A percentile compares a stretch with the other conserved stretches of the same genome.
Evolutionary conservation across 2,888 invertebrate species (phyloP).

Genomic region (Malthinus flaveolus): DNA sequence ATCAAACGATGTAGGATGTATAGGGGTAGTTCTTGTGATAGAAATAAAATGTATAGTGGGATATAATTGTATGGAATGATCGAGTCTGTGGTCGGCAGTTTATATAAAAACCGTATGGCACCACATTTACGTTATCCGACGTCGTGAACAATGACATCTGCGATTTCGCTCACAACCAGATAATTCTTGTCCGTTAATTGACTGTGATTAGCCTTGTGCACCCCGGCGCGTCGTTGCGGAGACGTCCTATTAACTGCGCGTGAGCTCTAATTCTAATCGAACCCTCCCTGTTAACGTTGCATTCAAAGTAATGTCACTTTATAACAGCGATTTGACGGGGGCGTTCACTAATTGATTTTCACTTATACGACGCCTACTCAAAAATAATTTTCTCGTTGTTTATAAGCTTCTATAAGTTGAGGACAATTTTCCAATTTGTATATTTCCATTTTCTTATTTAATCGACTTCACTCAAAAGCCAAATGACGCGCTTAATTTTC

Average conservation of each 20-base stretch:
- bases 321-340: slow-evolving; percentile 44
- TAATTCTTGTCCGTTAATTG: slow-evolving; percentile 49
- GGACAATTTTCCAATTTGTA: no score
- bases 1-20: slow-evolving; percentile 17
- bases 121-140: slow-evolving; percentile 36
- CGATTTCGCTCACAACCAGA: slow-evolving; percentile 47
- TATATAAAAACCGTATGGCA: slow-evolving; percentile 42
- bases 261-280: slow-evolving; percentile 30
- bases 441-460: no score
- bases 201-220: slow-evolving; percentile 47
- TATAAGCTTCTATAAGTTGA: neutral
- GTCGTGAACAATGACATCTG: slow-evolving; percentile 42
- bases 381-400: slow-evolving; percentile 23
- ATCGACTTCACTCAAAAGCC: no score
- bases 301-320: slow-evolving; percentile 46
- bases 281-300: slow-evolving; percentile 29
- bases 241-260: slow-evolving; percentile 39
- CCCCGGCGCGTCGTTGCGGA: slow-evolving; percentile 36
- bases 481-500: no score
- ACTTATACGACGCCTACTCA: slow-evolving; percentile 36
- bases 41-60: slow-evolving; percentile 25
- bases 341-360: slow-evolving; percentile 49
- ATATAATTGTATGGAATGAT: slow-evolving; percentile 39
- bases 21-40: slow-evolving; percentile 6
- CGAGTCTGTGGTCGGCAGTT: slow-evolving; percentile 42